These are phyloP conservation scores for Pseudotriccus pelzelni DNA, from an alignment of 2,797 vertebrate species.

Conservation along the genomic window DNA sequence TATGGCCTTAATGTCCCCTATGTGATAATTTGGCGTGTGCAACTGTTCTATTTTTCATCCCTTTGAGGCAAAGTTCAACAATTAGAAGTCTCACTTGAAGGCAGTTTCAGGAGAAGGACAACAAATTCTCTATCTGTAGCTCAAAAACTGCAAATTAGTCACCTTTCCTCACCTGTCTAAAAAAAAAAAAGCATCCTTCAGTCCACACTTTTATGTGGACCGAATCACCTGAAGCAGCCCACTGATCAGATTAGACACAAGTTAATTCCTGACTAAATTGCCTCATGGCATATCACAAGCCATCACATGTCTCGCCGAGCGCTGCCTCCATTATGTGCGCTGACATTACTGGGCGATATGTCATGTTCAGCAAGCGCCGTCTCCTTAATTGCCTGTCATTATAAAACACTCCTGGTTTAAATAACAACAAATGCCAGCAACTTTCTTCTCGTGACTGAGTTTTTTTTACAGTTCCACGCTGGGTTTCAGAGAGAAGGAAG, in stretches of 20 bases:
- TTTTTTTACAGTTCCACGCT: not conserved
- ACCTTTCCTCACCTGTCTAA: not conserved
- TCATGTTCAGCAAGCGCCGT: constrained; percentile 5
- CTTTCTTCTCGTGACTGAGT: not conserved
- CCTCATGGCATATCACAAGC: constrained; percentile 11
- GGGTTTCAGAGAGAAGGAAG: not conserved
- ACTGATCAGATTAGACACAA: constrained; percentile 30
- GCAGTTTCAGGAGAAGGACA: not conserved
- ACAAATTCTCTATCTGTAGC: not conserved
- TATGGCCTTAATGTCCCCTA: not conserved
- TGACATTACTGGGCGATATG: constrained; percentile 10
- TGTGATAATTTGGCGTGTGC: not conserved
- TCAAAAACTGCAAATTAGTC: not conserved
- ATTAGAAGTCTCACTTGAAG: not conserved
- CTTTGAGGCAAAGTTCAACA: not conserved
- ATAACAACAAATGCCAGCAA: not conserved
- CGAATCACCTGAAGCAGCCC: not conserved
- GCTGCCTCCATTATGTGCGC: not conserved
- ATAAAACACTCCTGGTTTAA: not conserved
- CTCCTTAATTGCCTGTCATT: not conserved
- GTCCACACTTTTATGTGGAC: not conserved
- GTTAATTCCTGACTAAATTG: constrained; percentile 48
- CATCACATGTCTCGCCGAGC: not conserved
- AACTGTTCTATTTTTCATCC: not conserved
- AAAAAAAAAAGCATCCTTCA: not conserved